Percentiles rank a stretch among this genome's conserved stretches.
Conservation (phyloP, 2,113 vertebrate species). For the Mus pahari region DNA sequence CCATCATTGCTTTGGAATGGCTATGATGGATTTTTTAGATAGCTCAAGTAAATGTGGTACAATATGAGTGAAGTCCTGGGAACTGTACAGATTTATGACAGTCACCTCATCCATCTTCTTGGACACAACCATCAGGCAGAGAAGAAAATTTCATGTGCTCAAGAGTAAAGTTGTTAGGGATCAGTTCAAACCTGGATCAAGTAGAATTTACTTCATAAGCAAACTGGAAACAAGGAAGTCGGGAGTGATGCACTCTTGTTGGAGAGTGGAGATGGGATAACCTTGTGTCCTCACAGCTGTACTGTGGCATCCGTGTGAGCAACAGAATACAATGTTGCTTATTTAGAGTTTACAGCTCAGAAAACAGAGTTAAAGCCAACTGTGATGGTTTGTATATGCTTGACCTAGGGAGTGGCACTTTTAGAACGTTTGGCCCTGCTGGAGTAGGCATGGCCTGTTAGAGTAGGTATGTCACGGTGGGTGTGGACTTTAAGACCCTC, state of each 20-base stretch:
- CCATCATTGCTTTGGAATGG: neutral
- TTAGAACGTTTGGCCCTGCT: no score
- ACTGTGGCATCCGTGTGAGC: neutral
- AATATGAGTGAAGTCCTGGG: neutral
- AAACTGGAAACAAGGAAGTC: neutral
- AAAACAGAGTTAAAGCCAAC: neutral
- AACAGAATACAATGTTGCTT: neutral
- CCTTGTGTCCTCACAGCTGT: no score
- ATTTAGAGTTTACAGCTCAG: neutral
- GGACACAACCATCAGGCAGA: neutral
- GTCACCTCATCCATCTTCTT: neutral
- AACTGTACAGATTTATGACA: neutral
- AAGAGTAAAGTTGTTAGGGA: neutral
- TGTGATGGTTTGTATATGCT: no score
- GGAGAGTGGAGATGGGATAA: neutral
- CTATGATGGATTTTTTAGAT: neutral
- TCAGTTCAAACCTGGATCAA: neutral
- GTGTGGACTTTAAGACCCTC: no score
- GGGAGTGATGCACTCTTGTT: neutral
- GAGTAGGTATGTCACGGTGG: no score
- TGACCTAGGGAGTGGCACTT: no score
- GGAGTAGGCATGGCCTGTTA: no score
- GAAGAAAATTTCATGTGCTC: neutral
- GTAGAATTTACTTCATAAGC: neutral
- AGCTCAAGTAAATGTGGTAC: neutral